A percentile compares a stretch with the other conserved stretches of the same genome.
These are phyloP conservation scores for Oscheius sp. DNA, from an alignment of 2,888 invertebrate genomes.

Conservation along the genomic window DNA sequence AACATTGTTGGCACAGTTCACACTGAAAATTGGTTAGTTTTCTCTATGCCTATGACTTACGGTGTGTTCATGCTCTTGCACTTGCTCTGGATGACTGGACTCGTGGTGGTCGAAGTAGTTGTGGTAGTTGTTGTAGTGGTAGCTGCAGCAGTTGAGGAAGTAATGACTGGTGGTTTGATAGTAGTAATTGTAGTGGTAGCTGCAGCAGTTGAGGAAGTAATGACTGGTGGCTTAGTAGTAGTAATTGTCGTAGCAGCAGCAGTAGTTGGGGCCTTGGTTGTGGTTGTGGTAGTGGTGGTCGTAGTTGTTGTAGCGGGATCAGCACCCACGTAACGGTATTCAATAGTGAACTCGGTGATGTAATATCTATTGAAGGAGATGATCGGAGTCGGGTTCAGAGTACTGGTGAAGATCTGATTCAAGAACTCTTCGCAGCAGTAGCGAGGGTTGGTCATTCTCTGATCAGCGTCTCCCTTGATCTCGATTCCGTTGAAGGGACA, in stretches of 20 bases:
- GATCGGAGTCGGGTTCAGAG: slow-evolving; percentile 37
- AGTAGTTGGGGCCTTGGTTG: slow-evolving; percentile 1
- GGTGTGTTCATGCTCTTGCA: too few species aligned
- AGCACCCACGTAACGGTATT: slow-evolving; percentile 9
- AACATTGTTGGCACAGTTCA: neutral
- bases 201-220: neutral
- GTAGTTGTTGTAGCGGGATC: neutral
- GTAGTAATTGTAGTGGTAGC: neutral
- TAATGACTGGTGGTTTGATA: too few species aligned
- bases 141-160: too few species aligned
- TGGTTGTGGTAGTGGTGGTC: neutral
- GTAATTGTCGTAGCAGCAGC: neutral
- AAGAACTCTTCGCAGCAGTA: slow-evolving; percentile 33
- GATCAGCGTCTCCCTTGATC: slow-evolving; percentile 24
- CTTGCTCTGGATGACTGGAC: too few species aligned
- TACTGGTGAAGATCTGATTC: slow-evolving; percentile 21
- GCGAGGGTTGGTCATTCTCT: slow-evolving; percentile 28
- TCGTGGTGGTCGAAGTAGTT: too few species aligned
- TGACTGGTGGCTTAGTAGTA: too few species aligned
- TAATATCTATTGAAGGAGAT: slow-evolving; percentile 37
- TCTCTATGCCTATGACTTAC: too few species aligned
- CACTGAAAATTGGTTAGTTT: neutral
- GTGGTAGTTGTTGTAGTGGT: too few species aligned
- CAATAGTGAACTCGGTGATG: slow-evolving; percentile 25
- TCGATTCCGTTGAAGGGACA: slow-evolving; percentile 55